These are phyloP conservation scores for Microctenopoma lineatum DNA, from an alignment of 2,797 vertebrate species.

Conservation along the genomic window DNA sequence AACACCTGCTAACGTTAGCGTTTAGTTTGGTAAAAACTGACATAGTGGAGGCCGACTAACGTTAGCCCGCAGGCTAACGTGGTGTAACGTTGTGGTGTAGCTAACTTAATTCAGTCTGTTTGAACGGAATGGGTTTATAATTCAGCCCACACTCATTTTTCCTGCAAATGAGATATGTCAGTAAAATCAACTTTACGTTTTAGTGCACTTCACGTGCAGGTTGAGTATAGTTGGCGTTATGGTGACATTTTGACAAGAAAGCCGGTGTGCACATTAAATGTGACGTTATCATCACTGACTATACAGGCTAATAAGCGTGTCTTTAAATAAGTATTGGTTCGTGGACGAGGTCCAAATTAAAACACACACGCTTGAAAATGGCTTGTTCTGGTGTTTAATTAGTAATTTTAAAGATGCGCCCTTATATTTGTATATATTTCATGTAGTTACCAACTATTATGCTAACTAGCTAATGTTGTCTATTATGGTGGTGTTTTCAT, in stretches of 20 bases:
- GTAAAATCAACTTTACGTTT: background rate
- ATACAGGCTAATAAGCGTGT: background rate
- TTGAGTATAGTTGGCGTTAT: background rate
- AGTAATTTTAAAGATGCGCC: background rate
- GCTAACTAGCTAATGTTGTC: background rate
- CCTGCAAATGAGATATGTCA: background rate
- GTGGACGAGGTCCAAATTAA: background rate
- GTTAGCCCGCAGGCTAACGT: slow-evolving; percentile 16
- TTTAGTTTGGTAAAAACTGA: slow-evolving; percentile 43
- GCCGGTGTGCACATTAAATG: background rate
- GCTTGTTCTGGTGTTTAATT: background rate
- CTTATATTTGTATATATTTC: too few relatives aligned
- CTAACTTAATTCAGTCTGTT: background rate
- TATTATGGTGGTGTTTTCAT: slow-evolving; percentile 14
- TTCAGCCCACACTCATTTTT: background rate
- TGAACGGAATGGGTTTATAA: background rate
- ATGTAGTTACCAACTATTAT: too few relatives aligned
- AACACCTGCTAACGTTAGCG: slow-evolving; percentile 42
- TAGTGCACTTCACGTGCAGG: background rate
- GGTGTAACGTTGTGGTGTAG: slow-evolving; percentile 2
- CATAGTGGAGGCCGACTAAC: slow-evolving; percentile 43
- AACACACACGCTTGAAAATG: background rate
- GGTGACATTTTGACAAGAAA: background rate
- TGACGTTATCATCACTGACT: too few relatives aligned
- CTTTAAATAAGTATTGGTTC: background rate